Conservation (phyloP, 2,113 vertebrate species). For the Anhinga anhinga region DNA sequence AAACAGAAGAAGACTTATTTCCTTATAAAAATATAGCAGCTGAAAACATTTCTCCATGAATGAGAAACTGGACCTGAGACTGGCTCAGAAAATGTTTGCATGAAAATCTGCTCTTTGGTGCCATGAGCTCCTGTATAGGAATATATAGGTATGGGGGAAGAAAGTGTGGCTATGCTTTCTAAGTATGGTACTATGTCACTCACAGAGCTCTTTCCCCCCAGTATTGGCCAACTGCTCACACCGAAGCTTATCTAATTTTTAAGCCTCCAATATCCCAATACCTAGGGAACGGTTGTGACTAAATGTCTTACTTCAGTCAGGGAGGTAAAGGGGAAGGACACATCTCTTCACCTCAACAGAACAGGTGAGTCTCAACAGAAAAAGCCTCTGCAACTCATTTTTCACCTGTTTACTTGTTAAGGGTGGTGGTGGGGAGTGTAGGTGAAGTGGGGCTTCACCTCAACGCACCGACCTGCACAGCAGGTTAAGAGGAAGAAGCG, state of each 20-base stretch:
- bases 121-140: not conserved
- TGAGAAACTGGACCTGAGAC: not conserved
- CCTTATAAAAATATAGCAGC: not conserved
- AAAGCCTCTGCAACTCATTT: not conserved
- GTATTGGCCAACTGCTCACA: not conserved
- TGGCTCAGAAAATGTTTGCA: not conserved
- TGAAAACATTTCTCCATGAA: not conserved
- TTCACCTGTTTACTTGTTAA: not conserved
- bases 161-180: not conserved
- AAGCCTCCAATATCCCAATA: not conserved
- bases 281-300: not conserved
- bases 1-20: not conserved
- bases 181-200: not conserved
- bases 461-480: not conserved
- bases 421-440: rapidly evolving
- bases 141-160: not conserved
- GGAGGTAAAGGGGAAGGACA: not conserved
- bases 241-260: not conserved
- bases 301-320: rapidly evolving
- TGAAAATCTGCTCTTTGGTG: not conserved
- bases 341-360: not conserved
- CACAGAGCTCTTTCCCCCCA: not conserved
- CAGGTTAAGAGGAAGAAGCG: not conserved
- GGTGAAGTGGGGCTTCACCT: not conserved
- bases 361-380: not conserved